Conservation (phyloP, 2,113 vertebrate genomes). For the Romanogobio albipinnatus region DNA sequence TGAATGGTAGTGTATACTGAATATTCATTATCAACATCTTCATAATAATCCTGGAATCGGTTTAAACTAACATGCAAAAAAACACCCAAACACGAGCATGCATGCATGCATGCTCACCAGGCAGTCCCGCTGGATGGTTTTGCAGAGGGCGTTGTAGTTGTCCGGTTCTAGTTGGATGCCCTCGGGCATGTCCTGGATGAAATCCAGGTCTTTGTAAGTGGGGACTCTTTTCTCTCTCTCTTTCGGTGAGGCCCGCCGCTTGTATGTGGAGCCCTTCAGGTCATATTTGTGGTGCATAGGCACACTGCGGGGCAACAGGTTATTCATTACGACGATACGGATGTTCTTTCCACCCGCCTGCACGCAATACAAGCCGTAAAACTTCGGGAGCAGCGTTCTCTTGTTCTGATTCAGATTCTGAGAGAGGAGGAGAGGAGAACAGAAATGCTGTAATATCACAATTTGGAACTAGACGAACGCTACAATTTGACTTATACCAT, state of each 20-base stretch:
- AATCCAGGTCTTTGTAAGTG: slow-evolving; percentile 93
- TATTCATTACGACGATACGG: slow-evolving; percentile 95
- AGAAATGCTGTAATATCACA: not conserved
- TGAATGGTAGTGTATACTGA: not conserved
- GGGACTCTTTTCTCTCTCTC: slow-evolving; percentile 87
- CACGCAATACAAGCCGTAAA: slow-evolving; percentile 93
- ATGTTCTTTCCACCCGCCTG: slow-evolving; percentile 92
- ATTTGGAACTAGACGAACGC: not conserved
- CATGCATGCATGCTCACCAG: slow-evolving; percentile 75
- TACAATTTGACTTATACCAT: not conserved
- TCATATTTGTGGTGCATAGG: slow-evolving; percentile 94
- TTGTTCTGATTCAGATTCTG: slow-evolving; percentile 97
- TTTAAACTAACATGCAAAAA: not conserved
- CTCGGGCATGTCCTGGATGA: slow-evolving; percentile 83
- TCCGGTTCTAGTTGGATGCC: slow-evolving; percentile 86
- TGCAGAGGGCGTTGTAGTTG: slow-evolving; percentile 87
- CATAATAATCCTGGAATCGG: not conserved
- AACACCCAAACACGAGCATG: not conserved
- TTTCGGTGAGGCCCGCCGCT: slow-evolving; percentile 85
- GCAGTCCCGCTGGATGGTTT: slow-evolving; percentile 94
- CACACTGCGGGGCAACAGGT: slow-evolving; percentile 85
- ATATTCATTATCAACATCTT: not conserved
- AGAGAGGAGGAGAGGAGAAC: not conserved
- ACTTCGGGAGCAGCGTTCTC: slow-evolving; percentile 91
- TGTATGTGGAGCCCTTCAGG: slow-evolving; percentile 94